Conservation (phyloP, 2,113 vertebrate species). For the Nothoprocta pentlandii region DNA sequence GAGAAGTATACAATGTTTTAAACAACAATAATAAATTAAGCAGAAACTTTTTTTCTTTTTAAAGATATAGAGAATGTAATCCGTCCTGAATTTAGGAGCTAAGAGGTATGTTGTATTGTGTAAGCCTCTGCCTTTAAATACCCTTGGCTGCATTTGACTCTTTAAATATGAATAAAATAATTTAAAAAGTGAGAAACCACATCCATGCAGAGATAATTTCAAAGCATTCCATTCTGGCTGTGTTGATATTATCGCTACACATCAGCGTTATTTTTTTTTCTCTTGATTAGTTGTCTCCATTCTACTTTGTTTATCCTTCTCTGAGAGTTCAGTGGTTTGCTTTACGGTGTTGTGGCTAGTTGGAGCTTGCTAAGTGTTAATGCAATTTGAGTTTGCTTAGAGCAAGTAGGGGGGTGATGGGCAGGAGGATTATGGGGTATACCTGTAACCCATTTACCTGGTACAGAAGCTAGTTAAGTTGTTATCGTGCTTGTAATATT, state of each 20-base stretch:
- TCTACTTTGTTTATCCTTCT: conserved; percentile 70
- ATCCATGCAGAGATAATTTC: conserved; percentile 85
- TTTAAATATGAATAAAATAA: conserved; percentile 27
- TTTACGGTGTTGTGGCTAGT: conserved; percentile 83
- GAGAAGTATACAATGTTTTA: conserved; percentile 19
- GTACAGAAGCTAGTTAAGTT: conserved; percentile 16
- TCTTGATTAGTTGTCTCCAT: conserved; percentile 72
- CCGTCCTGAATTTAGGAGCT: conserved; percentile 49
- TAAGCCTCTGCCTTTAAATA: conserved; percentile 47
- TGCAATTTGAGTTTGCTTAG: conserved; percentile 71
- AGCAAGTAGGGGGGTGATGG: conserved; percentile 5
- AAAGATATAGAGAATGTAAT: conserved; percentile 51
- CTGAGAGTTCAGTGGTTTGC: conserved; percentile 78
- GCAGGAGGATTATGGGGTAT: conserved; percentile 77
- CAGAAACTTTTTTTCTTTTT: conserved; percentile 15
- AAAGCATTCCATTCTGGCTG: conserved; percentile 78
- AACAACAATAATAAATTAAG: conserved; percentile 38
- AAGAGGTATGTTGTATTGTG: conserved; percentile 4
- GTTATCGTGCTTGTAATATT: conserved; percentile 24
- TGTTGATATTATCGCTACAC: conserved; percentile 70
- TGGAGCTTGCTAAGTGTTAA: conserved; percentile 84
- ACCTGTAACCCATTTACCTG: conserved; percentile 55
- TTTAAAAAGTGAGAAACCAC: conserved; percentile 71
- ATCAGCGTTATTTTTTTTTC: conserved; percentile 14
- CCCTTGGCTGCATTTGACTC: conserved; percentile 58